These are phyloP conservation scores for Colostygia pectinataria DNA, from an alignment of 2,888 invertebrate genomes.

Conservation along the genomic window DNA sequence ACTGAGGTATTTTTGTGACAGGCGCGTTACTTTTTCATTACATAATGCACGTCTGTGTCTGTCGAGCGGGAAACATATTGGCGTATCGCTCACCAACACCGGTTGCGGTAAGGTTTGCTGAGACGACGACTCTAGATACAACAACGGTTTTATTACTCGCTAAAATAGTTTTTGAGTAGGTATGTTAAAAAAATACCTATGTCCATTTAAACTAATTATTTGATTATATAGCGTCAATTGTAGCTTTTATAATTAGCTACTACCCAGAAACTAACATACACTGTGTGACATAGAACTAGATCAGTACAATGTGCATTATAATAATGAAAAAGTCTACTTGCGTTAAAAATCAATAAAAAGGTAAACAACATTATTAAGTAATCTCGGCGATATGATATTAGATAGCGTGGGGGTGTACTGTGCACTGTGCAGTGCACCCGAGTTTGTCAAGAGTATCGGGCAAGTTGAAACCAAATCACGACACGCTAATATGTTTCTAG, in stretches of 20 bases:
- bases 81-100: conserved; percentile 9
- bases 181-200: no score
- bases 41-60: conserved; percentile 26
- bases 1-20: conserved; percentile 80
- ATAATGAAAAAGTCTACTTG: background rate
- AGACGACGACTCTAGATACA: background rate
- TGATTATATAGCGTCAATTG: no score
- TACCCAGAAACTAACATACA: no score
- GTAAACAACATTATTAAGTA: no score
- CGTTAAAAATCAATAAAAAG: no score
- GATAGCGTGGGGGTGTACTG: no score
- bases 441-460: background rate
- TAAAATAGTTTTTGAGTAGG: no score
- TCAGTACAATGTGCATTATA: background rate
- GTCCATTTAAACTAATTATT: no score
- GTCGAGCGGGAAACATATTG: conserved; percentile 26
- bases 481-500: conserved; percentile 26
- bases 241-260: no score
- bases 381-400: no score
- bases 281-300: no score
- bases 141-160: background rate
- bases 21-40: conserved; percentile 24
- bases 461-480: background rate
- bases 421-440: background rate
- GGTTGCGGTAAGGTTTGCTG: background rate